Evolutionary conservation across 2,888 invertebrate species (phyloP).

Genomic region (Macrophya annulata): DNA sequence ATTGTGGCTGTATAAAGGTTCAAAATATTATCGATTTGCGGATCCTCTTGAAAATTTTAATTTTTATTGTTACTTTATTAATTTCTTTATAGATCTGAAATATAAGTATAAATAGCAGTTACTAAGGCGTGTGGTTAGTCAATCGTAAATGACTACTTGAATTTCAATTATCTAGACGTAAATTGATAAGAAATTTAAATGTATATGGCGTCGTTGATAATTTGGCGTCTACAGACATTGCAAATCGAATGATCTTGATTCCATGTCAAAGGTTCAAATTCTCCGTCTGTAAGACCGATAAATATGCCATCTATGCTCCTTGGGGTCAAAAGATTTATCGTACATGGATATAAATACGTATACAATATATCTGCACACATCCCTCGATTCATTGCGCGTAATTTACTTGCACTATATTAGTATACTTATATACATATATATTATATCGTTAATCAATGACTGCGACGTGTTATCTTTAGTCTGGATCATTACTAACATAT

Average conservation of each 20-base stretch:
- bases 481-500: not conserved
- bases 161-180: not conserved
- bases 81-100: not conserved
- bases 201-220: slow-evolving; percentile 1
- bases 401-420: not conserved
- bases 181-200: not conserved
- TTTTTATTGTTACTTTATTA: not conserved
- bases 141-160: too few relatives aligned
- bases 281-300: not conserved
- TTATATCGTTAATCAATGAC: slow-evolving; percentile 20
- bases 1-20: not conserved
- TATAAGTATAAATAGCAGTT: too few relatives aligned
- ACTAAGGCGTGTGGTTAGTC: not conserved
- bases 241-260: slow-evolving; percentile 31
- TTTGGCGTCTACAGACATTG: not conserved
- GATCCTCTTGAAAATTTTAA: not conserved
- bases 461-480: slow-evolving; percentile 2
- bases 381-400: not conserved
- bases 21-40: not conserved
- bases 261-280: slow-evolving; percentile 31
- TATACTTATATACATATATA: not conserved
- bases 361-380: not conserved
- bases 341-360: not conserved
- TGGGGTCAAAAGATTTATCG: slow-evolving; percentile 38
- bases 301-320: slow-evolving; percentile 18